Evolutionary conservation across 2,888 invertebrate genomes (phyloP), one percentile per base, ranked within the genome.

Genomic region (Aspidiotus rigidus): DNA sequence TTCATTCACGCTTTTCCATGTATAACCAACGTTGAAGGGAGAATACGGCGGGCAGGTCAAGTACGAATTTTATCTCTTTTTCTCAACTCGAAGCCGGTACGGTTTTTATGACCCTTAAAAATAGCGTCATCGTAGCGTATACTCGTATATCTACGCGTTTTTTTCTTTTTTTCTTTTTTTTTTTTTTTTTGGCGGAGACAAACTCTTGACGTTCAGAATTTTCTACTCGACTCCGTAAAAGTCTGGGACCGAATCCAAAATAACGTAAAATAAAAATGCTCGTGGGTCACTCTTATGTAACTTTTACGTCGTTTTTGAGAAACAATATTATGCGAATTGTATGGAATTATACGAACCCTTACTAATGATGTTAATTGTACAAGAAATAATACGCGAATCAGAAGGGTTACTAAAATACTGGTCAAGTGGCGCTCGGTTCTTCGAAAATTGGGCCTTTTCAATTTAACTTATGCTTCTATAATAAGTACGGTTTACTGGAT

Each of bases 41-140:
- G 63, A 63, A 49, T 15, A 53, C 53, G 63, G 17, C 10, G n/a
- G 10, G 17, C 39, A 64, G 64, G 56, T 64, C 56, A 64, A 64
- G 64, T 64, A 56, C 64, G 64, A 64, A 53, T 64, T 64, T 64
- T 64, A 64, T 64, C 56, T 64, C 53, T 64, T 63, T 64, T 64
- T 64, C 64, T 64, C 64, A 64, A 17, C 63, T 15, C 62, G 44
- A 42, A 62, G 15, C 44, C 53, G 63, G 39, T 53, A 53, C 53
- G 49, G 49, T 63, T 63, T 63, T 63, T 53, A 63, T 62, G 49
- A 63, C 63, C 63, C 63, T 49, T 63, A 39, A 63, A 28, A 28
- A 28, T 28, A 28, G 28, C 28, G 28, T 53, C 63, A 53, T 53
- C 53, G 42, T 63, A 63, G 53, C 63, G 63, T 62, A 44, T 63